Evolutionary conservation across 2,113 vertebrate species (phyloP), one percentile per base, ranked within the genome.

Genomic region (Ranitomeya imitator): DNA sequence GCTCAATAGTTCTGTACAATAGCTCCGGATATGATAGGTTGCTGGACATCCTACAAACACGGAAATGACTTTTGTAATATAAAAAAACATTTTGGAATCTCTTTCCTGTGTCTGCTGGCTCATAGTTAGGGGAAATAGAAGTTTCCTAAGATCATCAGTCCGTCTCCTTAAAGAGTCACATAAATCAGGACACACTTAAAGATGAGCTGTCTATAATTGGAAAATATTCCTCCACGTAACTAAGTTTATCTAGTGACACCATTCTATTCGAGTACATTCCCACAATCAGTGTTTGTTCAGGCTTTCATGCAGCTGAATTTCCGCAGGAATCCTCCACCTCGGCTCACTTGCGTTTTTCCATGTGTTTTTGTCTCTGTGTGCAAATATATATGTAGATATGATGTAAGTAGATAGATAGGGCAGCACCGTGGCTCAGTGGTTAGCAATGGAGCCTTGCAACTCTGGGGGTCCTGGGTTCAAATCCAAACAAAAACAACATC

Each of bases 61-160:
- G 86, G 86, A 88, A 88, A 83, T 26, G 79, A 69, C 61, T 61
- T 65, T 60, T 74, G 67, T 59, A n/a, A 83, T 88, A 81, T 88
- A 76, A 88, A 83, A 83, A 88, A 83, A 88, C 55, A 83, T 63
- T 63, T 60, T 88, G 86, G 67, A 88, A 83, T 60, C 79, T 61
- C 55, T 88, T 83, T 88, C 86, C 86, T 88, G 86, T 65, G 79
- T 83, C 79, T 88, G 86, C 86, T 83, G 79, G 79, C 67, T 57
- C 52, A 31, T 7, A n/a, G 21, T 82, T 67, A 82, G 65, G 18
- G 65, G 31, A 37, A 80, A 59, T 5, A 45, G 55, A 23, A 7
- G 26, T 73, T 82, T 82, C 79, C 86, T 61, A 67, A 9, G 12
- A n/a, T 14, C 54, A 21, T 45, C 26, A 63, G 57, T 19, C 31